These are phyloP conservation scores for Myotis planiceps DNA, from an alignment of 2,797 vertebrate genomes.

Conservation along the genomic window DNA sequence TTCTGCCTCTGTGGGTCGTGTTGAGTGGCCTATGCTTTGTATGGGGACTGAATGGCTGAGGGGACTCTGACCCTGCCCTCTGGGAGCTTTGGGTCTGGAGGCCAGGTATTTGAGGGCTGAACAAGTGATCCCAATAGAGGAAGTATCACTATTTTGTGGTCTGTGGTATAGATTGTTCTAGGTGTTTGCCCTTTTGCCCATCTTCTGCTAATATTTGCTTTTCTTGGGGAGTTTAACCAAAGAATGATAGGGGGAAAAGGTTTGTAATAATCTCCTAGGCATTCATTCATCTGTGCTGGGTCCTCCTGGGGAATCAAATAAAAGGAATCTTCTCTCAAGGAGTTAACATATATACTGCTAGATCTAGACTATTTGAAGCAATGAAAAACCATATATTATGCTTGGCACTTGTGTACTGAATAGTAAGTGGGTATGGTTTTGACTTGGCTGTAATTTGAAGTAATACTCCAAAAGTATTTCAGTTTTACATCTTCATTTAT, in stretches of 20 bases:
- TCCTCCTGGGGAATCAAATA: neutral
- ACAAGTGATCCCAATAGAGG: neutral
- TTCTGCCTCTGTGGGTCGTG: neutral
- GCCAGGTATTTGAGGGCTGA: neutral
- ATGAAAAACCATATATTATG: neutral
- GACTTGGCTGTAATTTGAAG: neutral
- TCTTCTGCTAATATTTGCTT: neutral
- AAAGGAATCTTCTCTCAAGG: neutral
- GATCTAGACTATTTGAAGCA: neutral
- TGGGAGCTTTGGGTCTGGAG: neutral
- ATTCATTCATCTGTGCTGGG: neutral
- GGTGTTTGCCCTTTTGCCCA: neutral
- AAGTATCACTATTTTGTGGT: neutral
- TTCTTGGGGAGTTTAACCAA: neutral
- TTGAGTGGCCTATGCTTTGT: neutral
- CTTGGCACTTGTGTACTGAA: neutral
- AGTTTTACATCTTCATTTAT: neutral
- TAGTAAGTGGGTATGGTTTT: neutral
- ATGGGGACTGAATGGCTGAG: fast-evolving
- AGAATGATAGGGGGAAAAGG: neutral
- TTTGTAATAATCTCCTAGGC: neutral
- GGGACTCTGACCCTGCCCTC: neutral
- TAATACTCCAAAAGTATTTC: neutral
- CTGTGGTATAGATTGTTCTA: neutral
- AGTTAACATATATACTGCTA: neutral